A percentile compares a stretch with the other conserved stretches of the same genome.
Evolutionary conservation across 2,113 vertebrate species (phyloP).

Genomic region (Microtus ochrogaster): DNA sequence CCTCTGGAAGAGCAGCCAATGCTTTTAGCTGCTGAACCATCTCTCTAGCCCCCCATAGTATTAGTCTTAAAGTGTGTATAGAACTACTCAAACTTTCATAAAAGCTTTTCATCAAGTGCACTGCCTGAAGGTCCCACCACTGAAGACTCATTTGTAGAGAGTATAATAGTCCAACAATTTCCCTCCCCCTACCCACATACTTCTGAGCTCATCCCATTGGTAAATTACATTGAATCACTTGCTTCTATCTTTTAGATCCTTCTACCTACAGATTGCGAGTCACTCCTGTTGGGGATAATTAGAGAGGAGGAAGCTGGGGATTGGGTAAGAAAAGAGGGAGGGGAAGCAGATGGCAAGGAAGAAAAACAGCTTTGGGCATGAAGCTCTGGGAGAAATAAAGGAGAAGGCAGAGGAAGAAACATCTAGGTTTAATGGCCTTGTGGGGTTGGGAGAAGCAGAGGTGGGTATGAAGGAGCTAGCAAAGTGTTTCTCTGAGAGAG

Average conservation of each 20-base stretch:
- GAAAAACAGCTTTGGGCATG: not conserved
- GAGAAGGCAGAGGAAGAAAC: not conserved
- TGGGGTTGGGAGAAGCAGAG: not conserved
- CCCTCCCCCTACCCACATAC: no score
- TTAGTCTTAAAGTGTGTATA: not conserved
- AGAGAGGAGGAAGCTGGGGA: conserved; percentile 38
- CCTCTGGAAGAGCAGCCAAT: not conserved
- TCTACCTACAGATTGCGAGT: conserved; percentile 56
- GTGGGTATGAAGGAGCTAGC: not conserved
- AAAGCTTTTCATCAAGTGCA: not conserved
- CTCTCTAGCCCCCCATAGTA: not conserved
- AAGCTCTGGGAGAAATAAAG: conserved; percentile 59
- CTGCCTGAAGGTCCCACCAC: not conserved
- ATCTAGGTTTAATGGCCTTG: fast-evolving
- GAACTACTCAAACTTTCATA: not conserved
- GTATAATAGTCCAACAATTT: not conserved
- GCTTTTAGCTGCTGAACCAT: not conserved
- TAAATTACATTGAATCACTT: not conserved
- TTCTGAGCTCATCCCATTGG: not conserved
- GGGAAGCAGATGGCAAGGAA: conserved; percentile 64
- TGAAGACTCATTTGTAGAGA: not conserved
- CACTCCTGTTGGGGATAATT: conserved; percentile 64
- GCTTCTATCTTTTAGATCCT: conserved; percentile 5
- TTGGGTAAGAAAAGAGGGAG: not conserved
- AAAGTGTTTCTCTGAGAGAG: not conserved